A percentile compares a stretch with the other conserved stretches of the same genome.
Evolutionary conservation across 2,797 vertebrate species (phyloP).

Genomic region (Salmo trutta): DNA sequence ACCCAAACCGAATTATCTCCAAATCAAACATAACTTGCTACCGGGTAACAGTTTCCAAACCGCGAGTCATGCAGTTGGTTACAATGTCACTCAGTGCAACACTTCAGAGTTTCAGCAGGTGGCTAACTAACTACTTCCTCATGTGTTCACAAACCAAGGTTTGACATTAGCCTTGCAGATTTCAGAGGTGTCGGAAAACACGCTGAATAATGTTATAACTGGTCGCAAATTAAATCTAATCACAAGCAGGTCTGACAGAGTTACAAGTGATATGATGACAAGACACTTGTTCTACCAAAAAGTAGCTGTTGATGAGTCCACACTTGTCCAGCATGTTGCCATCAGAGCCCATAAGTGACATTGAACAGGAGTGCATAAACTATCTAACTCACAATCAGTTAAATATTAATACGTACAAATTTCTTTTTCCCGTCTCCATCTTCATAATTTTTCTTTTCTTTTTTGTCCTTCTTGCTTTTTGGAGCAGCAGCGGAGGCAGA

Average conservation of each 20-base stretch:
- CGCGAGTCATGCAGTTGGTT: not conserved
- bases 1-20: not conserved
- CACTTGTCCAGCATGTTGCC: not conserved
- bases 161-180: not conserved
- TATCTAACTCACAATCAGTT: not conserved
- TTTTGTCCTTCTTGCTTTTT: constrained; percentile 78
- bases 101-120: not conserved
- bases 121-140: constrained; percentile 49
- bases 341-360: not conserved
- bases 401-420: constrained; percentile 74
- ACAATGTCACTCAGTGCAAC: not conserved
- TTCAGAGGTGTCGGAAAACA: constrained; percentile 10
- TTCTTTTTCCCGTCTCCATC: constrained; percentile 82
- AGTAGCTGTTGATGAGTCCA: not conserved
- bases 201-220: not conserved
- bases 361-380: not conserved
- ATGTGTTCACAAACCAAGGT: constrained; percentile 21
- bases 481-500: constrained; percentile 67
- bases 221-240: not conserved
- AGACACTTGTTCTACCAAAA: no score
- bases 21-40: not conserved
- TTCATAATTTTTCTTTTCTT: constrained; percentile 77
- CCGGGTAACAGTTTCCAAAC: not conserved
- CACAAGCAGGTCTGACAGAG: not conserved
- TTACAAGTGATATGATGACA: not conserved